Evolutionary conservation across 1,140 invertebrate species (phyloP).

Genomic region (Ladona fulva): DNA sequence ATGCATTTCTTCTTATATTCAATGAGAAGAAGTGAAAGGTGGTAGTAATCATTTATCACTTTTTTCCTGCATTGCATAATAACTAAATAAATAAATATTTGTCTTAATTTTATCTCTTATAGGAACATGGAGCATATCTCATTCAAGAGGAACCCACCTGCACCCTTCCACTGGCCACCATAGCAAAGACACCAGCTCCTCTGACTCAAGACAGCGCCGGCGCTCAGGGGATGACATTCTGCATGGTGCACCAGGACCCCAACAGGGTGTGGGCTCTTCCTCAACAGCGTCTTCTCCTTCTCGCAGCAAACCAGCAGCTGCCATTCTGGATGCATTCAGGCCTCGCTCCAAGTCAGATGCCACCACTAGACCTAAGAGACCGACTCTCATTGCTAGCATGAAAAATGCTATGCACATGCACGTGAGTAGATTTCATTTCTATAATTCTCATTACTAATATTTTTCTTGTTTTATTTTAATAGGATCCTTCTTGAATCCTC

Average conservation of each 20-base stretch:
- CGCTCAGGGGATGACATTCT: conserved; percentile 40
- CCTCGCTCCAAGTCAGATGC: conserved; percentile 71
- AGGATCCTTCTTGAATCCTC: no score
- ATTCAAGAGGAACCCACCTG: conserved; percentile 46
- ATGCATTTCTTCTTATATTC: no score
- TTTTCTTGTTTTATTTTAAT: no score
- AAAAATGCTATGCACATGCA: conserved; percentile 65
- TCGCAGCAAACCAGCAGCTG: conserved; percentile 40
- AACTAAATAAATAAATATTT: no score
- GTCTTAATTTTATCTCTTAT: no score
- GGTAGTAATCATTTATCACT: no score
- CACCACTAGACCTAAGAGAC: conserved; percentile 49
- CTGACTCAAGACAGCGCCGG: conserved; percentile 32
- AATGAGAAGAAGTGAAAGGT: no score
- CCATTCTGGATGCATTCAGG: conserved; percentile 75
- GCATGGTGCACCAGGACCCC: conserved; percentile 17
- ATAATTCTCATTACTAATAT: no score
- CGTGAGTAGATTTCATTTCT: not conserved
- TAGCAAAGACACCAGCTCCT: conserved; percentile 35
- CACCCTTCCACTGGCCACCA: conserved; percentile 27
- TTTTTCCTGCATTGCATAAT: no score
- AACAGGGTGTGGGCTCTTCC: not conserved
- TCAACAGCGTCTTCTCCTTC: conserved; percentile 51
- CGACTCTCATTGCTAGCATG: conserved; percentile 65
- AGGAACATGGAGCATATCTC: conserved; percentile 27